These are phyloP conservation scores for Trachymyrmex septentrionalis DNA, from an alignment of 1,140 invertebrate genomes.

Conservation along the genomic window DNA sequence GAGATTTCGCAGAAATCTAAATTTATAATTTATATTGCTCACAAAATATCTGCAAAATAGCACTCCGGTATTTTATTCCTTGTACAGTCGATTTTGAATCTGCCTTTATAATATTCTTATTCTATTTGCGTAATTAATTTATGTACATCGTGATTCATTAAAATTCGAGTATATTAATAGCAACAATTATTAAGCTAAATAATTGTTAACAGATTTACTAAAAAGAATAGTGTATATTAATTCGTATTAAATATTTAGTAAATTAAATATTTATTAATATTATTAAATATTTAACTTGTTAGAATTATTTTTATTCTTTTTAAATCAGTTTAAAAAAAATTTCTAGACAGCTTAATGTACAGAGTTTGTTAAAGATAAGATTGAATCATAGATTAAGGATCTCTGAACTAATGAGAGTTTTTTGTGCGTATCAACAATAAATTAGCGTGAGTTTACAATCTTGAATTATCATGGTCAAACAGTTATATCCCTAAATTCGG, in stretches of 20 bases:
- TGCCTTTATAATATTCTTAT: not conserved
- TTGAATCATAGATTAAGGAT: not conserved
- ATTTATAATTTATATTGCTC: constrained; percentile 37
- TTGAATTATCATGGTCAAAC: not conserved
- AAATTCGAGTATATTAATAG: constrained; percentile 15
- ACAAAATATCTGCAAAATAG: constrained; percentile 4
- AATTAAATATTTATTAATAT: not conserved
- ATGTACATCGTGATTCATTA: not conserved
- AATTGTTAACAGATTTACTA: not conserved
- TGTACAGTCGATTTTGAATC: not conserved
- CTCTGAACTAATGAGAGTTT: not conserved
- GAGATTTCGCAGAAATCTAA: constrained; percentile 36
- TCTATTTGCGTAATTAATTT: not conserved
- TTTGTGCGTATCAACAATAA: too few relatives aligned
- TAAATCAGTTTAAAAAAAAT: not conserved
- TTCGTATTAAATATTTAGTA: not conserved
- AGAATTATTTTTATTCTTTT: constrained; percentile 3
- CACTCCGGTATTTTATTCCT: not conserved
- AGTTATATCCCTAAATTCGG: constrained; percentile 5
- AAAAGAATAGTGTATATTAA: not conserved
- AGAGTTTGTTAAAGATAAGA: not conserved
- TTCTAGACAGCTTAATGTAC: not conserved
- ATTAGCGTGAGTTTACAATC: not conserved
- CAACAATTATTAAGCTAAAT: not conserved
- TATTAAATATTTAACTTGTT: not conserved